A percentile compares a stretch with the other conserved stretches of the same genome.
Evolutionary conservation across 2,113 vertebrate genomes (phyloP).

Genomic region (Calidris pugnax): DNA sequence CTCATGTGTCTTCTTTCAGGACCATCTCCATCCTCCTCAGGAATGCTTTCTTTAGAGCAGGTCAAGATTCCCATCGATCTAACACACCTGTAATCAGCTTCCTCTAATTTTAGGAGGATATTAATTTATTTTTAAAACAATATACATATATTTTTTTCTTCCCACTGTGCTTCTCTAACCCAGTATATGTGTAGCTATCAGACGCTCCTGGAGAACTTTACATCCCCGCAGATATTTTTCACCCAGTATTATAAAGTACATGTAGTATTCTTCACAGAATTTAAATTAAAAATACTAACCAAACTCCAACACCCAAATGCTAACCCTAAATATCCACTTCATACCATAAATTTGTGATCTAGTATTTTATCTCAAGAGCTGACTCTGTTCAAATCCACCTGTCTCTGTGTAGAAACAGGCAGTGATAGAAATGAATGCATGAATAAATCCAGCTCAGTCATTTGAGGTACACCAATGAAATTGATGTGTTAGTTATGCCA

Average conservation of each 20-base stretch:
- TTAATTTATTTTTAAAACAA: background rate
- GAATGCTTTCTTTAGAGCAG: background rate
- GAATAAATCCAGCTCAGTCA: background rate
- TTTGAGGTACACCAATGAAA: background rate
- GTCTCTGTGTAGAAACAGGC: background rate
- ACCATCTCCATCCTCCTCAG: background rate
- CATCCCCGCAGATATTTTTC: background rate
- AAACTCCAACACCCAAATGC: background rate
- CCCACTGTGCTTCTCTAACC: background rate
- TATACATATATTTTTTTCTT: background rate
- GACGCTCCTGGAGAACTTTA: background rate
- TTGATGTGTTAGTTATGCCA: background rate
- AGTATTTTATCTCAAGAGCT: background rate
- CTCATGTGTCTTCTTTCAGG: background rate
- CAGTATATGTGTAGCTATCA: background rate
- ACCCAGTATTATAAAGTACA: background rate
- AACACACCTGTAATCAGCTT: background rate
- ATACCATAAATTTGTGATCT: background rate
- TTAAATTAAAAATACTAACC: background rate
- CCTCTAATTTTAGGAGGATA: background rate
- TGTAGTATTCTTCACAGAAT: background rate
- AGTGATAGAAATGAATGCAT: background rate
- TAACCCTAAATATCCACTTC: background rate
- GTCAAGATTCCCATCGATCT: background rate
- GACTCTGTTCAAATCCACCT: background rate